A percentile compares a stretch with the other conserved stretches of the same genome.
Evolutionary conservation across 2,113 vertebrate species (phyloP).

Genomic region (Campylorhamphus procurvoides): DNA sequence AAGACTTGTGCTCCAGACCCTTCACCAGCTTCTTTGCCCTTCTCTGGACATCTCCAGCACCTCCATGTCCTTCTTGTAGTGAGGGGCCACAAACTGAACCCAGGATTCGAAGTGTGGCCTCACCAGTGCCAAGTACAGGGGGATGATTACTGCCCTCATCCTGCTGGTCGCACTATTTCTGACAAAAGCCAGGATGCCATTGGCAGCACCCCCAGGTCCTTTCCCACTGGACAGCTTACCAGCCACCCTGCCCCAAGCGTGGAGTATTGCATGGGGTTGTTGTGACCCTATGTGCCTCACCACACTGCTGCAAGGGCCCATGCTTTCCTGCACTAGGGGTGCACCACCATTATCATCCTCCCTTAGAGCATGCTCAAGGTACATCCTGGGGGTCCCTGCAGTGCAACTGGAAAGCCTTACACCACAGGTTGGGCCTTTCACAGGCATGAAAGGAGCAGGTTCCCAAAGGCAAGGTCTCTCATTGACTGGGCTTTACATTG

Average conservation of each 20-base stretch:
- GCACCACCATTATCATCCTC: not conserved
- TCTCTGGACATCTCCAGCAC: not conserved
- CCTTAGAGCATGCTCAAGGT: not conserved
- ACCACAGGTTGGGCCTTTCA: not conserved
- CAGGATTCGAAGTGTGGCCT: accelerated
- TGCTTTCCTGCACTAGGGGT: not conserved
- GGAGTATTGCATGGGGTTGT: not conserved
- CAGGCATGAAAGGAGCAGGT: not conserved
- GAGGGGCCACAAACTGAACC: not conserved
- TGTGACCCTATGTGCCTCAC: not conserved
- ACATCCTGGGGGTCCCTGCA: not conserved
- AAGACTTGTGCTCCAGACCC: not conserved
- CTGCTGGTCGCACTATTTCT: not conserved
- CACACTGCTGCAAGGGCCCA: accelerated
- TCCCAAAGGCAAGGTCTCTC: not conserved
- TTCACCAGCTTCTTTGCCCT: accelerated
- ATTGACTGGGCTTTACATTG: not conserved
- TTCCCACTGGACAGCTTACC: not conserved
- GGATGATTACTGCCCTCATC: too few relatives aligned
- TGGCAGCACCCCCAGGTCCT: not conserved
- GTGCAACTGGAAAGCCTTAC: not conserved
- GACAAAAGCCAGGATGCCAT: not conserved
- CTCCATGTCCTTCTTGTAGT: not conserved
- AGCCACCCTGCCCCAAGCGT: not conserved
- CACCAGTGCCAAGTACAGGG: accelerated